Evolutionary conservation across 2,797 vertebrate species (phyloP).

Genomic region (Acestrorhynchus altus): DNA sequence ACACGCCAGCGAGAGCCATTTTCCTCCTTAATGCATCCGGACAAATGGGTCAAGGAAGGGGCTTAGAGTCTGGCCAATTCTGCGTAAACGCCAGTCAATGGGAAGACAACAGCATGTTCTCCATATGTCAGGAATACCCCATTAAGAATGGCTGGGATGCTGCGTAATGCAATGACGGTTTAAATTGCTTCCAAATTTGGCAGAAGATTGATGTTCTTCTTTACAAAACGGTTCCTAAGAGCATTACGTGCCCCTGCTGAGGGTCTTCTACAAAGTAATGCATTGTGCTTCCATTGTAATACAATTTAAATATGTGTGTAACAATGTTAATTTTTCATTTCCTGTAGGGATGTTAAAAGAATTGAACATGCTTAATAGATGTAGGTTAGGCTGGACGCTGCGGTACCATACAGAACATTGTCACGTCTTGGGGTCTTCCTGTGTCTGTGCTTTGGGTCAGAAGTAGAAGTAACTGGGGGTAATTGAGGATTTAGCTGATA

Average conservation of each 20-base stretch:
- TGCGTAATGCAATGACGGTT: neutral
- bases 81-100: constrained; percentile 1
- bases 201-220: constrained; percentile 2
- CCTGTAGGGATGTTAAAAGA: neutral
- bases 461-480: too few species aligned
- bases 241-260: neutral
- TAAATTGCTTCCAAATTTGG: constrained; percentile 6
- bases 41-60: constrained; percentile 56
- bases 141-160: neutral
- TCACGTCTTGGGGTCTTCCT: neutral
- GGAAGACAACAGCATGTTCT: neutral
- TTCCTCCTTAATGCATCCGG: constrained; percentile 55
- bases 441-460: neutral
- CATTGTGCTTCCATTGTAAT: neutral
- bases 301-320: neutral
- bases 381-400: neutral
- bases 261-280: neutral
- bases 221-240: constrained; percentile 14
- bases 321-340: neutral
- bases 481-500: too few species aligned
- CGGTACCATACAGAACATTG: neutral
- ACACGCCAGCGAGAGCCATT: constrained; percentile 51
- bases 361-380: neutral
- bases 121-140: neutral
- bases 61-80: constrained; percentile 9